phyloP scores from a whole-genome alignment of 2,113 vertebrate genomes.

The Eublepharis macularius region DNA sequence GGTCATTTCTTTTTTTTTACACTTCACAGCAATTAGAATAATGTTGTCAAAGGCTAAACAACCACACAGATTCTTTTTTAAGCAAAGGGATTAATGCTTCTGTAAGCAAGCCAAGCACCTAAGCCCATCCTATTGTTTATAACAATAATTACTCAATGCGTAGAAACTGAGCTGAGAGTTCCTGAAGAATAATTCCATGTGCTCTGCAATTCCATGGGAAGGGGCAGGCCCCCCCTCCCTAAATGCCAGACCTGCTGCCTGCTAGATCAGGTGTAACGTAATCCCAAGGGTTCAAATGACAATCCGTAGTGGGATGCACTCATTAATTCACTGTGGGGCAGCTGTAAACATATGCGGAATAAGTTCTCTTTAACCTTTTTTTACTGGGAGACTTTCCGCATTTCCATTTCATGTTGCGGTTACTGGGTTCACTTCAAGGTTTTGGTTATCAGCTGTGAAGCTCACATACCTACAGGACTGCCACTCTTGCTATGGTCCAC shows the following conservation, averaged over 20 bases:
- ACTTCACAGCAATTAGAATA: not conserved
- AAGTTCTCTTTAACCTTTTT: not conserved
- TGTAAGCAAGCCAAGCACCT: not conserved
- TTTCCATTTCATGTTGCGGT: not conserved
- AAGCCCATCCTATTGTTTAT: not conserved
- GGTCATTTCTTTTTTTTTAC: not conserved
- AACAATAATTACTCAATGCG: not conserved
- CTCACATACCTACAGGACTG: no score
- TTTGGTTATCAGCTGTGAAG: no score
- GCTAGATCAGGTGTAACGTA: not conserved
- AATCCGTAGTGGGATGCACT: not conserved
- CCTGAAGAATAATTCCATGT: not conserved
- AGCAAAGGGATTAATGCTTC: not conserved
- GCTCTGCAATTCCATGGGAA: not conserved
- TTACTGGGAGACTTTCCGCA: not conserved
- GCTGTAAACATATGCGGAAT: not conserved
- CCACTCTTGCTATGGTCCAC: no score
- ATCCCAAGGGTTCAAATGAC: not conserved
- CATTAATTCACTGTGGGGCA: not conserved
- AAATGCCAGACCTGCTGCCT: not conserved
- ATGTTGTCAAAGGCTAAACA: not conserved
- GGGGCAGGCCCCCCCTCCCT: not conserved
- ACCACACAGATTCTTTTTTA: not conserved
- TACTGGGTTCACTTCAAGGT: no score
- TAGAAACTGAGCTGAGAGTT: not conserved